These are phyloP conservation scores for Oxyteleia sp. DNA, from an alignment of 2,888 invertebrate genomes.

Conservation along the genomic window DNA sequence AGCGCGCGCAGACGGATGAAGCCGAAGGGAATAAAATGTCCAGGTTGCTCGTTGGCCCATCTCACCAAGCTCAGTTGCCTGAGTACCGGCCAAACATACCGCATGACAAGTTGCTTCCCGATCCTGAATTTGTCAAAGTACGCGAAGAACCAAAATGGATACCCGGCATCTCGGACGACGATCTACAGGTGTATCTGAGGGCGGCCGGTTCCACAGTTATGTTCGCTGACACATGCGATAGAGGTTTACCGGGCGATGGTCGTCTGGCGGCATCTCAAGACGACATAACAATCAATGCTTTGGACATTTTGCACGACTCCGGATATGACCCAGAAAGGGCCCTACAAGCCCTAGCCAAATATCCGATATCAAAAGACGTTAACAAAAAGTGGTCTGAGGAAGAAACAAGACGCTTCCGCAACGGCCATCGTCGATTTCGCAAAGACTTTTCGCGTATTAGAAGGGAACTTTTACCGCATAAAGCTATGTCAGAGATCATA, in stretches of 20 bases:
- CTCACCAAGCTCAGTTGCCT: conserved; percentile 90
- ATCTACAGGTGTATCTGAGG: conserved; percentile 98
- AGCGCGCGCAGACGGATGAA: conserved; percentile 89
- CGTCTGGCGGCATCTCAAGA: conserved; percentile 98
- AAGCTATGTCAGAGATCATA: conserved; percentile 97
- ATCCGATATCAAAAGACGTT: conserved; percentile 98
- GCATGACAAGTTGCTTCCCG: conserved; percentile 87
- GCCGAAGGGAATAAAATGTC: conserved; percentile 89
- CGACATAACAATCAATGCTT: conserved; percentile 98
- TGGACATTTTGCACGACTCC: conserved; percentile 98
- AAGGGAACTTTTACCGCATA: conserved; percentile 98
- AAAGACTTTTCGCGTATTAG: conserved; percentile 99
- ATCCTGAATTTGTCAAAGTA: conserved; percentile 89
- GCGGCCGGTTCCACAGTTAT: conserved; percentile 99
- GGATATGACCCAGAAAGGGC: conserved; percentile 99
- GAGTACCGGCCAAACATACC: conserved; percentile 88
- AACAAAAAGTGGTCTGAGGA: conserved; percentile 99
- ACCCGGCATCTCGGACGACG: conserved; percentile 96
- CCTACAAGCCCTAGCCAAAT: conserved; percentile 97
- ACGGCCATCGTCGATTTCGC: conserved; percentile 99
- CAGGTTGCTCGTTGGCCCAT: too few species aligned
- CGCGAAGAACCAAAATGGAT: conserved; percentile 98
- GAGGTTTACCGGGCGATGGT: conserved; percentile 98
- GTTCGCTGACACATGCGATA: conserved; percentile 99
- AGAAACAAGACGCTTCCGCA: conserved; percentile 99